Base-by-base conservation (phyloP, 2,888 invertebrate genomes). In the Eurois occulta region DNA sequence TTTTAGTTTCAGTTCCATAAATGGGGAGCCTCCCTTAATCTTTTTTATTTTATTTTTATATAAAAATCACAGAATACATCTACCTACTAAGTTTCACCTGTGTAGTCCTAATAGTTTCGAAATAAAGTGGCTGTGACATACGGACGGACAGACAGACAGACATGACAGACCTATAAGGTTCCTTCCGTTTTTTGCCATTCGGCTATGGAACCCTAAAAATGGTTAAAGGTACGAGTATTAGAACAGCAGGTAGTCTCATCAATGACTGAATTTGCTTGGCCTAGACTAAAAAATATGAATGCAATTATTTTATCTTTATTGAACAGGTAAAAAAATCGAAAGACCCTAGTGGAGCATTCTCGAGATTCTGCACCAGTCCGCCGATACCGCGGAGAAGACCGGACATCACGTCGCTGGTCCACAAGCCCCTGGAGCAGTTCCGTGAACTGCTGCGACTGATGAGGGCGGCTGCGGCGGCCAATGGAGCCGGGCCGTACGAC, bases 371-470 rank as follows among this genome's bases (percentile, higher is more conserved):
- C 88, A 98, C 98, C 78, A 98, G 98, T 90, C 98, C 98, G 5
- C 97, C 98, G 28, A 98, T 98, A 88, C 98, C 98, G 5, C 97
- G 98, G 85, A 97, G 98, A 93, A 97, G 98, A 86, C 98, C 98
- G 24, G 99, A 99, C 93, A 97, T 99, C 84, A 98, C 98, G 21
- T 98, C 98, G 24, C 97, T 99, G 86, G 97, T 99, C 81, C 98
- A 99, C 93, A 98, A 98, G 91, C 99, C 99, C 0, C 94, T 99
- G 87, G 98, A 99, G 94, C 98, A 99, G 96, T 97, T 97, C 90
- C 91, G 97, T 21, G 97, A 97, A 80, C 91, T 97, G 55, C 89
- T 97, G 71, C 91, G 97, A 88, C 91, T 97, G 75, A 96, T 97
- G 94, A 91, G 96, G 74, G 91, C 96, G 1, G 97, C 97, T 0